Evolutionary conservation across 2,888 invertebrate genomes (phyloP).

Genomic region (Andrena hattorfiana): DNA sequence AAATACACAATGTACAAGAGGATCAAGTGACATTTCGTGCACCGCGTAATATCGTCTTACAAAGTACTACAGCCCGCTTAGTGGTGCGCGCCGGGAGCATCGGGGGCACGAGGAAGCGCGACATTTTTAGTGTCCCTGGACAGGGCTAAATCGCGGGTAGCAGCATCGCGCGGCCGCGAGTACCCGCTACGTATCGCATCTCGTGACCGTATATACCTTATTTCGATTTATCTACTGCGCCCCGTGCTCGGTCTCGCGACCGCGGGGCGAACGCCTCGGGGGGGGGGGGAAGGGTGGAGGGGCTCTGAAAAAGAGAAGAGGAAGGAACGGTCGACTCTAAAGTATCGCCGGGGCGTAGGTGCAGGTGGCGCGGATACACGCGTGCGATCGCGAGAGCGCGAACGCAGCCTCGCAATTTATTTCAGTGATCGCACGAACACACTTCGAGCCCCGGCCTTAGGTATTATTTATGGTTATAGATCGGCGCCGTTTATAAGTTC

Average conservation of each 20-base stretch:
- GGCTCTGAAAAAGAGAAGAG: background rate
- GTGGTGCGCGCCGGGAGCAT: background rate
- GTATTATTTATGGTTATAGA: constrained; percentile 71
- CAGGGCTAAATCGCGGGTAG: constrained; percentile 38
- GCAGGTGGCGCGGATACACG: constrained; percentile 65
- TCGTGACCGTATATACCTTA: constrained; percentile 48
- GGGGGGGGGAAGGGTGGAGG: background rate
- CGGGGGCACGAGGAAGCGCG: background rate
- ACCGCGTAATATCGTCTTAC: constrained; percentile 20
- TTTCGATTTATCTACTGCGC: constrained; percentile 71
- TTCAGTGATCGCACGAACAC: constrained; percentile 62
- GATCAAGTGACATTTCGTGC: constrained; percentile 1
- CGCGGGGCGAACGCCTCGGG: constrained; percentile 7
- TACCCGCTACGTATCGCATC: constrained; percentile 34
- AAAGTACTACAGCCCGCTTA: constrained; percentile 17
- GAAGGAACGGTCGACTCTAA: constrained; percentile 32
- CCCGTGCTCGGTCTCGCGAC: constrained; percentile 50
- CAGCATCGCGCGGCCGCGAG: background rate
- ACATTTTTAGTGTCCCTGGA: constrained; percentile 21
- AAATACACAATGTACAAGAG: background rate
- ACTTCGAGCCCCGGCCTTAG: constrained; percentile 50
- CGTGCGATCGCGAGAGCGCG: constrained; percentile 34
- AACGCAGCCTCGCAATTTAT: constrained; percentile 60
- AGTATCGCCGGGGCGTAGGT: constrained; percentile 67
- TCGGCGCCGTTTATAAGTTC: constrained; percentile 69